Evolutionary conservation across 2,888 invertebrate species (phyloP), one percentile per base, ranked within the genome.

Genomic region (Coenonympha arcania): DNA sequence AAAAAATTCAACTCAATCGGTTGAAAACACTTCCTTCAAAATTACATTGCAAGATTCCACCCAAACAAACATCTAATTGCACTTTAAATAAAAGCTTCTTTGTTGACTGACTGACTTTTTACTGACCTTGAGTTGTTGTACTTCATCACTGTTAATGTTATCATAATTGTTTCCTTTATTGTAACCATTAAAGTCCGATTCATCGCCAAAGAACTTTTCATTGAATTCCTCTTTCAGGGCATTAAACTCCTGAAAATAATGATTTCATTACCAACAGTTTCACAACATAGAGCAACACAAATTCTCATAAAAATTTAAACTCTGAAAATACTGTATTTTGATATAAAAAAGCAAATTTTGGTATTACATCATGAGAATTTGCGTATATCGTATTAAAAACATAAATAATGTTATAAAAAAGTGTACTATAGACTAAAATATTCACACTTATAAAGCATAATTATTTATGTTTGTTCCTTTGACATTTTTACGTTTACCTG

Each of bases 181-280:
- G 51, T 60, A 72, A 3, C 74, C 76, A 52, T 66, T 73, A 33
- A 56, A 63, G 3, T 84, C 78, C 55, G 58, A 64, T 4, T 83
- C 80, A 22, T 82, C 82, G 54, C 58, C 64, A 50, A 65, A 62
- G 59, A 85, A 86, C 57, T 81, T 85, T 49, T 86, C 85, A 68
- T 73, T 65, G 54, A 84, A 84, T 63, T 85, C 86, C 57, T 86
- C 85, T 61, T 82, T 85, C 58, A 86, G 54, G 9, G 71, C 54
- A 64, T 69, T 72, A 64, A 84, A 83, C 59, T 85, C 86, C 86
- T 86, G 67, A 37, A 85, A 83, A 49, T 41, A 43, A 50, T 47
- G 47, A 49, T 16, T 28, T 43, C 22, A 48, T 15, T 18, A 33
- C 26, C 13, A 30, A n/a, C 11, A 42, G 13, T 1, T 9, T 16